Conservation (phyloP, 2,888 invertebrate species). For the Ditula angustiorana region DNA sequence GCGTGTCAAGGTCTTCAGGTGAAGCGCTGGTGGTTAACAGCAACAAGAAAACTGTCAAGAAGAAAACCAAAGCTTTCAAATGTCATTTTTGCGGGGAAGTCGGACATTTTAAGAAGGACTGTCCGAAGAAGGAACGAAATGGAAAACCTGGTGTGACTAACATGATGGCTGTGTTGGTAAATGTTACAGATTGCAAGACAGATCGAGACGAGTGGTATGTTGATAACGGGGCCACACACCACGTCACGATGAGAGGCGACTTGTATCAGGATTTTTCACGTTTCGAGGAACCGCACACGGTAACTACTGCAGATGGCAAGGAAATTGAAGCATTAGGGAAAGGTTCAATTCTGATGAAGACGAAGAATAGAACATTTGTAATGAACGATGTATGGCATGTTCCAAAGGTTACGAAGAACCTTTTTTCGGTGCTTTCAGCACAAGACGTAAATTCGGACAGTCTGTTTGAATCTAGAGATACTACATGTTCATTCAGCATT, state of each 20-base stretch:
- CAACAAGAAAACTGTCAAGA: background rate
- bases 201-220: background rate
- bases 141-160: background rate
- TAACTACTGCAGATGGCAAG: background rate
- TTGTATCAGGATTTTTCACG: background rate
- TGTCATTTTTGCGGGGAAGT: background rate
- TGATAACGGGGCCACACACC: background rate
- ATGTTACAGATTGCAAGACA: background rate
- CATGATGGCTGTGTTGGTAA: background rate
- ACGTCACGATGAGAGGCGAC: background rate
- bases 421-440: background rate
- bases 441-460: background rate
- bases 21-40: background rate
- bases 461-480: background rate
- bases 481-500: background rate
- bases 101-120: background rate
- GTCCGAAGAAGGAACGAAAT: background rate
- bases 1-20: background rate
- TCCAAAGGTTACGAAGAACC: background rate
- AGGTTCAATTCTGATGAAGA: background rate
- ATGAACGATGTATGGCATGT: background rate
- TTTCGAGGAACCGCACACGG: background rate
- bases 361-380: background rate
- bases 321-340: background rate
- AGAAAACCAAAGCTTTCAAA: background rate